Conservation (phyloP, 2,113 vertebrate genomes). For the Nothocercus julius region DNA sequence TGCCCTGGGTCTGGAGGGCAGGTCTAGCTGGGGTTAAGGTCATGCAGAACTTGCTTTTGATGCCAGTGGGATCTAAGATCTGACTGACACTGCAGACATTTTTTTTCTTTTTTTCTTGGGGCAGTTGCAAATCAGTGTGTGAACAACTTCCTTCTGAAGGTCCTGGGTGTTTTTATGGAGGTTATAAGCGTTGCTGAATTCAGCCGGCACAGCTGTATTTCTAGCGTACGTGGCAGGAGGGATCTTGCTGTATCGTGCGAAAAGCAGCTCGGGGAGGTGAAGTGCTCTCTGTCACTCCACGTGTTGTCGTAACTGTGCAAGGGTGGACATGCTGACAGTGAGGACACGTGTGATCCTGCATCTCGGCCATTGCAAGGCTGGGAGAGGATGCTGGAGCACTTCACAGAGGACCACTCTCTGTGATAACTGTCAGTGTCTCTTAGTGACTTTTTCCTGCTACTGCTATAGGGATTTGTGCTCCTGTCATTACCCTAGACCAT, state of each 20-base stretch:
- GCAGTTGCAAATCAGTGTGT: not conserved
- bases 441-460: not conserved
- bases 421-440: not conserved
- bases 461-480: not conserved
- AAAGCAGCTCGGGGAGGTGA: not conserved
- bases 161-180: not conserved
- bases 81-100: not conserved
- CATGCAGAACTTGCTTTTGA: not conserved
- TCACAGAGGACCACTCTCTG: not conserved
- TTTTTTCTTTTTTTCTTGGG: fast-evolving
- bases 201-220: not conserved
- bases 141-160: not conserved
- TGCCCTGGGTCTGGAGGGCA: not conserved
- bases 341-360: not conserved
- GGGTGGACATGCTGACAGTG: fast-evolving
- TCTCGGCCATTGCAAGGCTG: fast-evolving
- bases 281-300: not conserved
- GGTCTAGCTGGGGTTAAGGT: not conserved
- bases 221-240: fast-evolving
- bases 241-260: not conserved
- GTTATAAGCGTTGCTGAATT: not conserved
- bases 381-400: not conserved
- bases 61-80: not conserved
- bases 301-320: not conserved
- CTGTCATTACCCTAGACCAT: not conserved